Percentiles rank a stretch among this genome's conserved stretches.
These are phyloP conservation scores for Albula goreensis DNA, from an alignment of 2,113 vertebrate genomes.

Conservation along the genomic window DNA sequence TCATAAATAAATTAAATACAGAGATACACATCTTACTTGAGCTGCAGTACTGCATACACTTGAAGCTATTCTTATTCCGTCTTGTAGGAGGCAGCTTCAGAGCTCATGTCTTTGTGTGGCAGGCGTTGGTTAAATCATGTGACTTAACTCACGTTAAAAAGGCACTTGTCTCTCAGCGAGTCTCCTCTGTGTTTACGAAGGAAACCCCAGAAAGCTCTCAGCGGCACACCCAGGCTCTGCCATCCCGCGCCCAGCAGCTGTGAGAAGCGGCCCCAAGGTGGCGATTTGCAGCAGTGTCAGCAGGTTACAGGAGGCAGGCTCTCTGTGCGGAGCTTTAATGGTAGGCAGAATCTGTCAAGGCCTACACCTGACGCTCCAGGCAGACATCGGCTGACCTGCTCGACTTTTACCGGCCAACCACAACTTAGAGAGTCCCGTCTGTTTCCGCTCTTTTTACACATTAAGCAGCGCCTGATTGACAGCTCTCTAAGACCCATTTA, in stretches of 20 bases:
- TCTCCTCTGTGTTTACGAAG: constrained; percentile 39
- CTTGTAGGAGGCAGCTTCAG: not conserved
- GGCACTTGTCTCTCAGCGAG: constrained; percentile 60
- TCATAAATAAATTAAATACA: not conserved
- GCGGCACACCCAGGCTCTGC: not conserved
- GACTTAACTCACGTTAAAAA: constrained; percentile 53
- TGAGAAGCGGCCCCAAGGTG: not conserved
- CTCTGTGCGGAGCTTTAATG: too few relatives aligned
- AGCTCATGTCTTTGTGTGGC: not conserved
- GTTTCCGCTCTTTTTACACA: not conserved
- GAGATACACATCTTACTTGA: not conserved
- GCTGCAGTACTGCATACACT: not conserved
- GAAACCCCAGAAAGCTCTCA: constrained; percentile 11
- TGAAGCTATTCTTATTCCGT: not conserved
- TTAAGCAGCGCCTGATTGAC: not conserved
- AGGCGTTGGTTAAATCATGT: constrained; percentile 32
- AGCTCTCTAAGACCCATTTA: not conserved
- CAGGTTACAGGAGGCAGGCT: not conserved
- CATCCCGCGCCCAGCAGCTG: not conserved
- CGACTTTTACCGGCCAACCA: not conserved
- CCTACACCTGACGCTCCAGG: not conserved
- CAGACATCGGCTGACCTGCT: not conserved
- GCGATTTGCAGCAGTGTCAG: not conserved
- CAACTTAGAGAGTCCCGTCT: not conserved
- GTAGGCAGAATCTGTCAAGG: not conserved